Evolutionary conservation across 2,797 vertebrate genomes (phyloP).

Genomic region (Alectoris magna): DNA sequence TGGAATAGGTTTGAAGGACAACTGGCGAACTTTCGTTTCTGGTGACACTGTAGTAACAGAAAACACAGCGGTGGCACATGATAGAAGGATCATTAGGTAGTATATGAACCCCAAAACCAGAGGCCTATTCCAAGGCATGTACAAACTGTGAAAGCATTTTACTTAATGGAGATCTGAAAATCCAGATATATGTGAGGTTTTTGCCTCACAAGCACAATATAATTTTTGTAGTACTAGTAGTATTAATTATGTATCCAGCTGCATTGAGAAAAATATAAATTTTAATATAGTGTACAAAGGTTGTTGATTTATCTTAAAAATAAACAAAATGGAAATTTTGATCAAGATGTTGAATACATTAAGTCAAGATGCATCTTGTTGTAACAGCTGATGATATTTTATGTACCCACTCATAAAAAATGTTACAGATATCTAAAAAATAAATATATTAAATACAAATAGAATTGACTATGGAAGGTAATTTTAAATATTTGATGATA

Average conservation of each 20-base stretch:
- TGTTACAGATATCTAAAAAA: slow-evolving; percentile 48
- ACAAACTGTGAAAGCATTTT: neutral
- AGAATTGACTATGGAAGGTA: slow-evolving; percentile 40
- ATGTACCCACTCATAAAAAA: slow-evolving; percentile 52
- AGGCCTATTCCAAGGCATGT: neutral
- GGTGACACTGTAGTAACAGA: neutral
- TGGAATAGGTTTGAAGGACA: neutral
- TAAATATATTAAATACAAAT: slow-evolving; percentile 64
- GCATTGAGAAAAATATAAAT: slow-evolving; percentile 27
- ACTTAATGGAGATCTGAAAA: neutral
- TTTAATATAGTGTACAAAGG: slow-evolving; percentile 32
- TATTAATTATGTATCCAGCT: slow-evolving; percentile 24
- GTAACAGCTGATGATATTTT: slow-evolving; percentile 43
- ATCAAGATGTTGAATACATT: slow-evolving; percentile 26
- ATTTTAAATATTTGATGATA: slow-evolving; percentile 76
- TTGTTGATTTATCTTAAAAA: slow-evolving; percentile 59
- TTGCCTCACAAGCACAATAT: neutral
- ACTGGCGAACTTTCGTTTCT: neutral
- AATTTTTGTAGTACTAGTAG: neutral
- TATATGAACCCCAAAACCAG: neutral
- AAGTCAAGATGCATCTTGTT: slow-evolving; percentile 49
- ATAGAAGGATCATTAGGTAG: neutral
- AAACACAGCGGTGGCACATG: neutral
- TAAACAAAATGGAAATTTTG: slow-evolving; percentile 56
- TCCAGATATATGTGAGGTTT: neutral